phyloP scores from a whole-genome alignment of 2,113 vertebrate genomes.

The Prinia subflava region DNA sequence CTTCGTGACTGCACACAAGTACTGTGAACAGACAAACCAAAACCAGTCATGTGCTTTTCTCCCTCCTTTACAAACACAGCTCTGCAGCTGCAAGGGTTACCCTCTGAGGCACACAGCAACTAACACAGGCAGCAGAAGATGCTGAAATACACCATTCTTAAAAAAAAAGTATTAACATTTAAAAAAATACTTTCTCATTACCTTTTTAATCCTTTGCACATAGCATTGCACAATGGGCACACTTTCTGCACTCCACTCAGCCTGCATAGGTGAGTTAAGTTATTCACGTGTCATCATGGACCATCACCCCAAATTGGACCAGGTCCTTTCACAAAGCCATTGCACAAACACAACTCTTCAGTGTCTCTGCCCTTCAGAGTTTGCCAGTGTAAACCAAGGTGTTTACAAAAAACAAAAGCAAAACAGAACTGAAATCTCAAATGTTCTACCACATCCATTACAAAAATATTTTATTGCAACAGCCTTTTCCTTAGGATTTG shows the following conservation, averaged over 20 bases:
- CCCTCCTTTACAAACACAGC: not conserved
- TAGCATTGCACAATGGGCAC: fast-evolving
- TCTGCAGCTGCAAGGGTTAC: not conserved
- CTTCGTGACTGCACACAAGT: conserved; percentile 82
- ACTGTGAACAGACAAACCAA: conserved; percentile 68
- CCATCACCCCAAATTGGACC: not conserved
- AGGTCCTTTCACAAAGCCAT: not conserved
- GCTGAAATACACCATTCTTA: not conserved
- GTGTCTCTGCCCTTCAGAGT: not conserved
- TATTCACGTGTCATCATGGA: not conserved
- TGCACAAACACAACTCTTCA: not conserved
- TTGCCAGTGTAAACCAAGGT: not conserved
- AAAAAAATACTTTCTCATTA: not conserved
- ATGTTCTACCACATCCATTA: not conserved
- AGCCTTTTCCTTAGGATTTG: not conserved
- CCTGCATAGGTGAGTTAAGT: not conserved
- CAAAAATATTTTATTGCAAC: not conserved
- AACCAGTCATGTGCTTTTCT: not conserved
- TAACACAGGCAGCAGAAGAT: not conserved
- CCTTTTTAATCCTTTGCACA: not conserved
- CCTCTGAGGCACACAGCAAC: not conserved
- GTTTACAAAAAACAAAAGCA: not conserved
- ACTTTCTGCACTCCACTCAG: not conserved
- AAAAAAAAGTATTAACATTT: not conserved
- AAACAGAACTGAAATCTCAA: not conserved